Conservation (phyloP, 2,113 vertebrate genomes). For the Pseudorasbora parva region DNA sequence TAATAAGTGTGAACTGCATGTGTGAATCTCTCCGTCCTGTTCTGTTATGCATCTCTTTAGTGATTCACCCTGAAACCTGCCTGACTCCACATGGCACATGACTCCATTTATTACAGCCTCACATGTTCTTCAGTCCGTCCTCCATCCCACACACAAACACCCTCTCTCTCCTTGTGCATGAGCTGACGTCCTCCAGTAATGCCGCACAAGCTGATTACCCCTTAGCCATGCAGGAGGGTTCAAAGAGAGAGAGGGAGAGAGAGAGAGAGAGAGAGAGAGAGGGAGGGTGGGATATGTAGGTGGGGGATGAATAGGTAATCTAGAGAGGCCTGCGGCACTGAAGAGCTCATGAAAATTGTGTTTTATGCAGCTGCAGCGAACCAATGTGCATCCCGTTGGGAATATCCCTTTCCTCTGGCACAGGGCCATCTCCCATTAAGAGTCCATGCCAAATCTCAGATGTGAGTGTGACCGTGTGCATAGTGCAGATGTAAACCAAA, state of each 20-base stretch:
- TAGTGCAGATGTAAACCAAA: not conserved
- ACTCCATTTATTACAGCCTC: slow-evolving; percentile 13
- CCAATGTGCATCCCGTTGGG: slow-evolving; percentile 9
- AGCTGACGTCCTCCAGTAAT: slow-evolving; percentile 42
- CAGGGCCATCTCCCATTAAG: slow-evolving; percentile 30
- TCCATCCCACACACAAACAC: slow-evolving; percentile 22
- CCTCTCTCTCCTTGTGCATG: not conserved
- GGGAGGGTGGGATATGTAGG: slow-evolving; percentile 12
- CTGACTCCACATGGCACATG: slow-evolving; percentile 41
- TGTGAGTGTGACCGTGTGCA: slow-evolving; percentile 13
- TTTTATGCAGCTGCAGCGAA: slow-evolving; percentile 14
- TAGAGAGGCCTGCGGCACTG: slow-evolving; percentile 15
- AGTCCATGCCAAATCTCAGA: slow-evolving; percentile 34
- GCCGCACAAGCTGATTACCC: slow-evolving; percentile 50
- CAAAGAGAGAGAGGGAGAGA: slow-evolving; percentile 9
- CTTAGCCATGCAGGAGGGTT: slow-evolving; percentile 2
- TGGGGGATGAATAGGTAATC: slow-evolving; percentile 17
- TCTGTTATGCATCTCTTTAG: not conserved
- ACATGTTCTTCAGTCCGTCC: slow-evolving; percentile 13
- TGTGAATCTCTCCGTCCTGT: not conserved
- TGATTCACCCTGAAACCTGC: slow-evolving; percentile 49
- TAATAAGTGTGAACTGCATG: not conserved
- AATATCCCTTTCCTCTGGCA: slow-evolving; percentile 8
- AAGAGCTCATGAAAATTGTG: slow-evolving; percentile 31
- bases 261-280: not conserved